Conservation (phyloP, 2,797 vertebrate genomes). For the Apogon hyalosoma region DNA sequence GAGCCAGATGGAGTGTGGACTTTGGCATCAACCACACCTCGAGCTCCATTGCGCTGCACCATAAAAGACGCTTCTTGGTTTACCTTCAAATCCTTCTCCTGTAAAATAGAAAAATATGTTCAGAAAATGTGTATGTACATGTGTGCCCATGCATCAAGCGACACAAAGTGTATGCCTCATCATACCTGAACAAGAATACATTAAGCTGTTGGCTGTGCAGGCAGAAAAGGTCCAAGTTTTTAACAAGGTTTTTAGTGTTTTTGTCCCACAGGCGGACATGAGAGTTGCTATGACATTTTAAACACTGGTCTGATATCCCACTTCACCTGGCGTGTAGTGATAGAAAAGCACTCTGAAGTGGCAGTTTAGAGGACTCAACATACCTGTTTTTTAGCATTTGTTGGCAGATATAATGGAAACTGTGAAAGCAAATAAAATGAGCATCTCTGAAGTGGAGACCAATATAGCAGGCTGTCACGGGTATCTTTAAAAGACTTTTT, state of each 20-base stretch:
- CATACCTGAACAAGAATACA: conserved; percentile 64
- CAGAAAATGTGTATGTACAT: conserved; percentile 16
- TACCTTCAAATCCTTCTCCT: conserved; percentile 94
- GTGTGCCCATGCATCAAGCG: conserved; percentile 25
- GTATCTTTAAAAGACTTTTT: conserved; percentile 38
- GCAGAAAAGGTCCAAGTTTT: conserved; percentile 71
- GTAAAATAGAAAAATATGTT: conserved; percentile 33
- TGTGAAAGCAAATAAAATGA: conserved; percentile 55
- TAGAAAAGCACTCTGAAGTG: conserved; percentile 42
- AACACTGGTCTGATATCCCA: conserved; percentile 48
- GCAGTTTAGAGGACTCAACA: conserved; percentile 56
- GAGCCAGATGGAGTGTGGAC: conserved; percentile 93
- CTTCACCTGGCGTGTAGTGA: conserved; percentile 47
- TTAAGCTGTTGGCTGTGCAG: conserved; percentile 43
- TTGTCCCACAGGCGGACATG: conserved; percentile 48
- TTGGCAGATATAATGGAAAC: conserved; percentile 53
- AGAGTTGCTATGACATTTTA: conserved; percentile 61
- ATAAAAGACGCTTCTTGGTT: conserved; percentile 95
- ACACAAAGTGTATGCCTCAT: conserved; percentile 67
- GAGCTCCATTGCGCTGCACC: conserved; percentile 92
- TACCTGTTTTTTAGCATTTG: conserved; percentile 45
- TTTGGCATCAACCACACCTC: conserved; percentile 92
- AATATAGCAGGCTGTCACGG: conserved; percentile 44
- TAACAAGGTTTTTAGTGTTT: conserved; percentile 59
- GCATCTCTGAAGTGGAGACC: conserved; percentile 33